Evolutionary conservation across 2,888 invertebrate species (phyloP).

Genomic region (Latrodectus elegans): DNA sequence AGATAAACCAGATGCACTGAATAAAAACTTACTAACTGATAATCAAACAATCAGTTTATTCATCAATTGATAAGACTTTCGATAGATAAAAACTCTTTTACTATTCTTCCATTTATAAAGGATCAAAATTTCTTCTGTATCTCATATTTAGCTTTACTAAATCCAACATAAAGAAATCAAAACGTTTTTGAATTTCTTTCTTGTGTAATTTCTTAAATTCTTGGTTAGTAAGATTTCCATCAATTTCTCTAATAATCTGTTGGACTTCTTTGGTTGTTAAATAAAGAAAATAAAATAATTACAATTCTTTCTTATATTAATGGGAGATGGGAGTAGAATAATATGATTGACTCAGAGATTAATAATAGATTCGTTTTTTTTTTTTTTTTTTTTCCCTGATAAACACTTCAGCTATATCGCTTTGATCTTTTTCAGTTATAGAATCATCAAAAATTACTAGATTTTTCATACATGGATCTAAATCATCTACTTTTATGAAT

Average conservation of each 20-base stretch:
- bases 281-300: not conserved
- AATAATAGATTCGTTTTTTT: not conserved
- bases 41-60: not conserved
- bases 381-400: not conserved
- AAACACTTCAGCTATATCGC: not conserved
- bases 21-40: not conserved
- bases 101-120: too few relatives aligned
- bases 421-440: not conserved
- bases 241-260: not conserved
- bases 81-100: not conserved
- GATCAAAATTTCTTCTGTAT: not conserved
- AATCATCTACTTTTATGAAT: not conserved
- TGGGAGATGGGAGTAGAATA: not conserved
- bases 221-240: not conserved
- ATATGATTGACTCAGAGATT: not conserved
- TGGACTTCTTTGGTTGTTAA: not conserved
- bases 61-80: not conserved
- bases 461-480: not conserved
- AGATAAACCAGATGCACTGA: not conserved
- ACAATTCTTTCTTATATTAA: not conserved
- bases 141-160: not conserved
- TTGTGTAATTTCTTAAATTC: not conserved
- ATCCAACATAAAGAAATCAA: not conserved
- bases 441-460: not conserved
- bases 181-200: not conserved